Conservation (phyloP, 2,797 vertebrate species). For the Lateolabrax maculatus region DNA sequence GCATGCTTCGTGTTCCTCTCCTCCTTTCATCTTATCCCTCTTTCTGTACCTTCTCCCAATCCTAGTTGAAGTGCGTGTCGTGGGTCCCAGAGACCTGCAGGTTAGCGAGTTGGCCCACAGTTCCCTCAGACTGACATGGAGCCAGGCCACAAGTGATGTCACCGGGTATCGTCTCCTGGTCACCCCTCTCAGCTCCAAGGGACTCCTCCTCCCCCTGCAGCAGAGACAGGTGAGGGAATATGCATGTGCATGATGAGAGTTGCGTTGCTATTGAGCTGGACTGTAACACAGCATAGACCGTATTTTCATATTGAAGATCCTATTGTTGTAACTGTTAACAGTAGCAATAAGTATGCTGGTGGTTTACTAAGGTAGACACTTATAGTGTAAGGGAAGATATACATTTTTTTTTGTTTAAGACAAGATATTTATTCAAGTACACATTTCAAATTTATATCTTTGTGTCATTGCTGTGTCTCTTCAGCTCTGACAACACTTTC, state of each 20-base stretch:
- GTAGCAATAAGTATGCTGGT: neutral
- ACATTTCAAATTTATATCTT: neutral
- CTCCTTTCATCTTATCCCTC: neutral
- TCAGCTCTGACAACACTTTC: neutral
- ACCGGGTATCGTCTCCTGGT: conserved; percentile 85
- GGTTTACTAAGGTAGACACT: conserved; percentile 9
- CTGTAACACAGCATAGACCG: neutral
- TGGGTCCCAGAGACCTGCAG: conserved; percentile 87
- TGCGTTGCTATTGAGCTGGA: neutral
- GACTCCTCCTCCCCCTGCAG: conserved; percentile 62
- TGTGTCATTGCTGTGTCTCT: conserved; percentile 17
- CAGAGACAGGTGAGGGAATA: conserved; percentile 84
- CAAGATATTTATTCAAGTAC: conserved; percentile 3
- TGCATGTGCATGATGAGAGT: neutral
- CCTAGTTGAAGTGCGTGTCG: conserved; percentile 80
- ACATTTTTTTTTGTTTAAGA: neutral
- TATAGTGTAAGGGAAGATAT: neutral
- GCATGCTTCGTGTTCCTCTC: neutral
- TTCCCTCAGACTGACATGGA: conserved; percentile 90
- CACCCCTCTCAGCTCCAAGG: conserved; percentile 77
- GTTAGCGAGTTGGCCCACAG: conserved; percentile 86
- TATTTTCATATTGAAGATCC: neutral
- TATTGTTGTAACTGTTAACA: neutral
- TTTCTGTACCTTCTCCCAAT: neutral
- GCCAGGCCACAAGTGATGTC: conserved; percentile 88